Conservation (phyloP, 2,888 invertebrate species). For the Scaptomyza parva region DNA sequence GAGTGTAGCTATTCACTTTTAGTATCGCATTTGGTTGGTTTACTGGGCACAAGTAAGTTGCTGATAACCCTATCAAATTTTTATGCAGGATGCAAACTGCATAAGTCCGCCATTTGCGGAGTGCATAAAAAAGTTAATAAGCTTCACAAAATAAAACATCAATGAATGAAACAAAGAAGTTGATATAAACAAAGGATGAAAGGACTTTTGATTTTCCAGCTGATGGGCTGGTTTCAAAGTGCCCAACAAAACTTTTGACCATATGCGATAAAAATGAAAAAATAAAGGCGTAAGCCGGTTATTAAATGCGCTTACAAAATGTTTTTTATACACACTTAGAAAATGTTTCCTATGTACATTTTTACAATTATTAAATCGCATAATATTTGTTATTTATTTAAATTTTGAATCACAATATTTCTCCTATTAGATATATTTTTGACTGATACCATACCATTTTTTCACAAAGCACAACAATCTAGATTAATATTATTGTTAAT, state of each 20-base stretch:
- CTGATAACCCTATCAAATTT: slow-evolving; percentile 65
- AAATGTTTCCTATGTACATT: too few species aligned
- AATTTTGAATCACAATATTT: too few species aligned
- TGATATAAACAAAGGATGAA: slow-evolving; percentile 49
- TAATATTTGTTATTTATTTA: too few species aligned
- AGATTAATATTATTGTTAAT: too few species aligned
- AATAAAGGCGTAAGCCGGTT: background rate
- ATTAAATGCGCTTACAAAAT: slow-evolving; percentile 9
- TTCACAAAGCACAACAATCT: too few species aligned
- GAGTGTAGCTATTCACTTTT: slow-evolving; percentile 15
- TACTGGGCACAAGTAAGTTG: slow-evolving; percentile 54
- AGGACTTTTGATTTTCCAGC: slow-evolving; percentile 75
- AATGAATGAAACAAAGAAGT: slow-evolving; percentile 58
- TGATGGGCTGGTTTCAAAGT: slow-evolving; percentile 73
- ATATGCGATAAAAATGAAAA: slow-evolving; percentile 66
- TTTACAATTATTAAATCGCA: too few species aligned
- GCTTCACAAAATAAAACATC: slow-evolving; percentile 39
- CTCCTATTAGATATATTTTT: too few species aligned
- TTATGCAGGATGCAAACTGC: slow-evolving; percentile 42
- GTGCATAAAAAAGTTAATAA: slow-evolving; percentile 75
- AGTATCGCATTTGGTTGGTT: slow-evolving; percentile 16
- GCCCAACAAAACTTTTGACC: slow-evolving; percentile 65
- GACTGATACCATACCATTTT: too few species aligned
- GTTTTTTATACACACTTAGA: too few species aligned
- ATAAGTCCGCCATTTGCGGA: slow-evolving; percentile 49